These are phyloP conservation scores for Chydorus sphaericus DNA, from an alignment of 2,888 invertebrate species.

Conservation along the genomic window DNA sequence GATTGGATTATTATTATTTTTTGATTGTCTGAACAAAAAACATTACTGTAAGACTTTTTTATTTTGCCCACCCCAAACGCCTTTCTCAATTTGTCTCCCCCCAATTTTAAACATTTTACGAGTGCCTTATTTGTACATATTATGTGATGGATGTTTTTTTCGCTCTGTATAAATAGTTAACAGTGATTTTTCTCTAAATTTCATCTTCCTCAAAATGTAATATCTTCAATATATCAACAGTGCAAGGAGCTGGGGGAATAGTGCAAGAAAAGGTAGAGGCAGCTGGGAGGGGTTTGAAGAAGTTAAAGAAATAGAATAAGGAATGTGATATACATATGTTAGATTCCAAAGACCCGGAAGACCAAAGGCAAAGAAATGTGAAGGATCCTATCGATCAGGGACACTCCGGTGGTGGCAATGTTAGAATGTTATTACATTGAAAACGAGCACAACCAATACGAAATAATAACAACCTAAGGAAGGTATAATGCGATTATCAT, in stretches of 20 bases:
- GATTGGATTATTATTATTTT: slow-evolving; percentile 1
- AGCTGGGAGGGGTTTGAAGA: no score
- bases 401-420: background rate
- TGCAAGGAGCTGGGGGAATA: no score
- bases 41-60: no score
- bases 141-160: background rate
- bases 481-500: background rate
- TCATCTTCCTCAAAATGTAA: no score
- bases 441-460: no score
- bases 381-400: background rate
- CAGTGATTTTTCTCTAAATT: background rate
- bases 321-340: no score
- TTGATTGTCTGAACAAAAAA: no score
- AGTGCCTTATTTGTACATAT: background rate
- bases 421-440: background rate
- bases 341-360: slow-evolving; percentile 4
- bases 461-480: background rate
- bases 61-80: background rate
- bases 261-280: no score
- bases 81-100: background rate
- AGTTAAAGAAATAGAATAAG: no score
- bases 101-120: no score
- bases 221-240: no score
- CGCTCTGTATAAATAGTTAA: slow-evolving; percentile 3
- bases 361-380: slow-evolving; percentile 1